These are phyloP conservation scores for Rhinopithecus roxellana DNA, from an alignment of 2,113 vertebrate species.

Conservation along the genomic window DNA sequence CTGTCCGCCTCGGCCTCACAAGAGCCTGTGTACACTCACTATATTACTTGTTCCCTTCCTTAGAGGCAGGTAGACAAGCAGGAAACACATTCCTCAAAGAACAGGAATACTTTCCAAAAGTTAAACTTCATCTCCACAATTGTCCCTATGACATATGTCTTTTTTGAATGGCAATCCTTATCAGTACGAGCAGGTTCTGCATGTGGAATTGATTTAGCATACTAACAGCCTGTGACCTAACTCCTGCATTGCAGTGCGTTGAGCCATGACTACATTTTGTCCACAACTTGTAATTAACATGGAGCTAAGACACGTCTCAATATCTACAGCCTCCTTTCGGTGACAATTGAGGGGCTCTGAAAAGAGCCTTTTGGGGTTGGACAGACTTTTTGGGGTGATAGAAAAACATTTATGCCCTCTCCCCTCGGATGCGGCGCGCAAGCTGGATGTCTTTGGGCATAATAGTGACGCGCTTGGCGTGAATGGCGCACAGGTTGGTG, in stretches of 20 bases:
- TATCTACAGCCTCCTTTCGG: neutral
- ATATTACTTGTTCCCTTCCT: neutral
- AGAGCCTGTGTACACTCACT: too few relatives aligned
- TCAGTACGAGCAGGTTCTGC: neutral
- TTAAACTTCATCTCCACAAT: accelerated
- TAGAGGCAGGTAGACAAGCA: accelerated
- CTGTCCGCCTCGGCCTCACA: too few relatives aligned
- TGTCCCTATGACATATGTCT: neutral
- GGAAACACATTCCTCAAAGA: accelerated
- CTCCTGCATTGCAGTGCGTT: too few relatives aligned
- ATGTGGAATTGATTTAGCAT: accelerated
- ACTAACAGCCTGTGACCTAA: neutral
- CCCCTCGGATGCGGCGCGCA: conserved; percentile 72
- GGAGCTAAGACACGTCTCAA: accelerated
- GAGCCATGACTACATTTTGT: too few relatives aligned
- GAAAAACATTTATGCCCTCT: neutral
- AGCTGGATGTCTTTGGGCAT: conserved; percentile 80
- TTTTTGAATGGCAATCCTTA: too few relatives aligned
- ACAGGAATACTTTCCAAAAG: neutral
- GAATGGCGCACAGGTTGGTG: conserved; percentile 75
- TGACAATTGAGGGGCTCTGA: conserved; percentile 78
- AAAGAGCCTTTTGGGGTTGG: conserved; percentile 78
- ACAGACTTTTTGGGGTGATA: accelerated
- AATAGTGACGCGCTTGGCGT: conserved; percentile 76
- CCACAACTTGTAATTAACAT: too few relatives aligned